These are phyloP conservation scores for Dinocampus coccinellae DNA, from an alignment of 2,888 invertebrate species.

Conservation along the genomic window DNA sequence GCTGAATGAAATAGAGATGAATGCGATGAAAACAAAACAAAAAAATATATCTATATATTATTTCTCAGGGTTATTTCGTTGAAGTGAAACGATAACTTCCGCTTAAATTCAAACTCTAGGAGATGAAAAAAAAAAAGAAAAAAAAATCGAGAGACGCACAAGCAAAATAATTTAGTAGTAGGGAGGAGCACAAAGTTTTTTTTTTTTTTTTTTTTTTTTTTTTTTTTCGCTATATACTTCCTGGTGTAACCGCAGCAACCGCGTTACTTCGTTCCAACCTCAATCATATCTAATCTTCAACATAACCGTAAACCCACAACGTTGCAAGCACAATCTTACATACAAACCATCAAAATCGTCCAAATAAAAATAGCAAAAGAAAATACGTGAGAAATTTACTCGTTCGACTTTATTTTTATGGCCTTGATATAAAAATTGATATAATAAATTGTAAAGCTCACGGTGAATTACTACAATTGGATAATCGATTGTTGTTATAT, in stretches of 20 bases:
- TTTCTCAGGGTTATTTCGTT: background rate
- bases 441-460: background rate
- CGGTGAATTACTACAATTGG: constrained; percentile 7
- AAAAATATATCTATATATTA: too few relatives aligned
- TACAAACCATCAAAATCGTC: background rate
- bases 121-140: background rate
- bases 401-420: constrained; percentile 2
- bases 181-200: background rate
- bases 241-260: constrained; percentile 23
- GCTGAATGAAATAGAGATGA: background rate
- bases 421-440: background rate
- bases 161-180: background rate
- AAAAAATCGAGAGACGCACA: background rate
- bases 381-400: background rate
- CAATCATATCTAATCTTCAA: constrained; percentile 5
- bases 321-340: constrained; percentile 6
- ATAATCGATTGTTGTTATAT: constrained; percentile 3
- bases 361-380: background rate
- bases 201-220: too few relatives aligned
- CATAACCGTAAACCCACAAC: background rate
- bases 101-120: background rate
- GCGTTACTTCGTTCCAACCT: constrained; percentile 17
- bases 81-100: constrained; percentile 1
- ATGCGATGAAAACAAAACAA: background rate
- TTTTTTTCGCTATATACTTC: background rate